phyloP scores from a whole-genome alignment of 2,113 vertebrate genomes.

The human region GRCh38 chr1:244691501-244692000 shows the following conservation, averaged over 20 bases:
- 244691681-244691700: neutral
- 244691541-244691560: neutral
- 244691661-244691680: neutral
- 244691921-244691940: conserved; percentile 97
- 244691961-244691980: conserved; percentile 99
- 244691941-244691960: conserved; percentile 99
- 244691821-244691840: neutral
- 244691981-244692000: conserved; percentile 99
- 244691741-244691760: neutral
- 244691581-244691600: neutral
- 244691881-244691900: conserved; percentile 97
- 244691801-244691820: neutral
- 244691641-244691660: neutral
- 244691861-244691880: conserved; percentile 85
- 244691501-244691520: neutral
- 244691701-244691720: neutral
- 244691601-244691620: neutral
- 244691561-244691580: neutral
- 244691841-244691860: neutral
- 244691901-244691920: conserved; percentile 99
- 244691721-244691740: conserved; percentile 13
- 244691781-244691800: conserved; percentile 41
- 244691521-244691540: neutral
- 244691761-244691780: neutral
- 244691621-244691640: neutral